Base-by-base conservation (phyloP, 2,113 vertebrate genomes). In the Ranitomeya imitator region DNA sequence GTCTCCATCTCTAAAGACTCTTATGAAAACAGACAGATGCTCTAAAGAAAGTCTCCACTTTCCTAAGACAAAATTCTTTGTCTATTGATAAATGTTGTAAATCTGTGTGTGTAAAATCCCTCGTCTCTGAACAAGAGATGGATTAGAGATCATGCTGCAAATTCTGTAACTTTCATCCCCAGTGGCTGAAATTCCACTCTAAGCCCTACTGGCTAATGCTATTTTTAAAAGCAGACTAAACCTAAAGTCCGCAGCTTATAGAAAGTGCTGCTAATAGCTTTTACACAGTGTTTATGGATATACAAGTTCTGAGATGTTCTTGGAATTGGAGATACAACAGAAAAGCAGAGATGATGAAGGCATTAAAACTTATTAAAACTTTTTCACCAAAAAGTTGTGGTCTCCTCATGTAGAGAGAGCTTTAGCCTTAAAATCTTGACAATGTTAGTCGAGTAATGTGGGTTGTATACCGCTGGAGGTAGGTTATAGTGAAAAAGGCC, bases 121-220 rank as follows among this genome's bases (percentile, higher is more conserved):
- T 15, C 6, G 31, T 74, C 71, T 74, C 26, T 74, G 37, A 74
- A 74, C 15, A 74, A 51, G 37, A 45, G 26, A 73, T 73, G 31
- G 71, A 73, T 73, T 73, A 73, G 4, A 37, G 71, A 74, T 73
- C 69, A 73, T 16, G 23, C 69, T 45, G 71, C 71, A 74, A 74
- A 15, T 51, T 45, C 71, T 45, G 31, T 51, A 19, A 12, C 45
- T 37, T 51, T 74, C 2, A 74, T 51, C 31, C 69, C 71, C 71
- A 74, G 37, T 74, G 71, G 71, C 31, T 18, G 7, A 19, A 19
- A 51, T 19, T 45, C 31, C 71, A 74, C 18, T 51, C 18, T 45
- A 74, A 74, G 71, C 69, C 37, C 26, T 73, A 73, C 26, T 73
- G 23, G 69, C 26, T 73, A 37, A 51, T 74, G 71, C 71, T 74